These are phyloP conservation scores for Drosophila siamana DNA, from an alignment of 2,888 invertebrate genomes.

Conservation along the genomic window DNA sequence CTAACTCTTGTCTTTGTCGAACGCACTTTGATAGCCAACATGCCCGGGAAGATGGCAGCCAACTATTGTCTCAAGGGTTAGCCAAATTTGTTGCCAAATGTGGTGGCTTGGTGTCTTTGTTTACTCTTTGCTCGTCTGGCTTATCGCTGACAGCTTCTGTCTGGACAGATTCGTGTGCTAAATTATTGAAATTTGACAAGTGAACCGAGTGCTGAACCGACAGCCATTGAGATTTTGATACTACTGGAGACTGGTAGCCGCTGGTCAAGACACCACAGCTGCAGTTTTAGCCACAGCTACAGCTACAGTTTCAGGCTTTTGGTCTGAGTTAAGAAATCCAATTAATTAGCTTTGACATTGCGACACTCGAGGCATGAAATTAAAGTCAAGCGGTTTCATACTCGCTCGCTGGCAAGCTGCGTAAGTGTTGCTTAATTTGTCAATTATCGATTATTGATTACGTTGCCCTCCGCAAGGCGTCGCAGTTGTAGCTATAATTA, in stretches of 20 bases:
- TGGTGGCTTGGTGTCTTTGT: constrained; percentile 53
- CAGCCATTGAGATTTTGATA: constrained; percentile 23
- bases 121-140: constrained; percentile 61
- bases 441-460: constrained; percentile 74
- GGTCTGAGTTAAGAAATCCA: constrained; percentile 44
- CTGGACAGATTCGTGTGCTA: constrained; percentile 63
- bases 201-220: constrained; percentile 26
- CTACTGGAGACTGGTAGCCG: constrained; percentile 28
- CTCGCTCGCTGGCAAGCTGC: too few species aligned
- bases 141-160: constrained; percentile 70
- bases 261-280: constrained; percentile 45
- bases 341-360: constrained; percentile 69
- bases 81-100: constrained; percentile 47
- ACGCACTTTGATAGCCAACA: background rate
- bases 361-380: constrained; percentile 57
- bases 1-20: too few species aligned
- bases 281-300: constrained; percentile 16
- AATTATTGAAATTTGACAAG: constrained; percentile 73
- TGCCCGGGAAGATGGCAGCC: background rate
- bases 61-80: constrained; percentile 50
- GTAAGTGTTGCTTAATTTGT: constrained; percentile 60
- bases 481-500: constrained; percentile 55
- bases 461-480: constrained; percentile 34
- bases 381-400: constrained; percentile 53
- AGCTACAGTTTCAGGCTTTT: constrained; percentile 20